A percentile compares a stretch with the other conserved stretches of the same genome.
Evolutionary conservation across 1,140 invertebrate genomes (phyloP).

Genomic region (Drosophila nebulosa): DNA sequence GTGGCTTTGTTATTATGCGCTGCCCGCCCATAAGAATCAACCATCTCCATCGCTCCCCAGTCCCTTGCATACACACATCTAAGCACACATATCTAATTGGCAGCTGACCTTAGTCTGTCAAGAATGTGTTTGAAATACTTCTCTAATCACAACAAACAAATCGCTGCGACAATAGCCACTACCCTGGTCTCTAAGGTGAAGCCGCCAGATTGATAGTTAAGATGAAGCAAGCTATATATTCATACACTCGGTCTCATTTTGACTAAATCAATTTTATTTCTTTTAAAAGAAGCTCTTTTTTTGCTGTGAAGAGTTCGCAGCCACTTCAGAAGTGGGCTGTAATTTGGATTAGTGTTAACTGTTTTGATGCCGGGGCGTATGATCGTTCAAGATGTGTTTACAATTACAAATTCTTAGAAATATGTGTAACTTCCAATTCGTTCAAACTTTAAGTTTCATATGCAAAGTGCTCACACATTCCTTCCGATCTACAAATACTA

Average conservation of each 20-base stretch:
- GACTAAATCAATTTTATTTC: slow-evolving; percentile 11
- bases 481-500: too few species aligned
- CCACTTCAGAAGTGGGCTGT: background rate
- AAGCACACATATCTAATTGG: background rate
- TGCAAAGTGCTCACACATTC: too few species aligned
- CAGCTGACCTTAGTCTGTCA: background rate
- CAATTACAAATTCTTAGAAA: slow-evolving; percentile 35
- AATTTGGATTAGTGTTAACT: background rate
- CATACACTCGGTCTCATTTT: background rate
- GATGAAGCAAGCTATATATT: slow-evolving; percentile 16
- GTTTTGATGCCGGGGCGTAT: background rate
- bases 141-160: background rate
- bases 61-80: background rate
- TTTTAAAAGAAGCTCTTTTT: slow-evolving; percentile 1
- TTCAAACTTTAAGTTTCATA: background rate
- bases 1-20: slow-evolving; percentile 2
- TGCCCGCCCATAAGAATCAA: background rate
- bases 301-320: background rate
- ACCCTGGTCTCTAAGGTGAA: background rate
- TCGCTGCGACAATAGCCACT: background rate
- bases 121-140: background rate
- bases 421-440: background rate
- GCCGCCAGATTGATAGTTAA: background rate
- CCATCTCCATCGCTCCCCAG: background rate
- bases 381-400: slow-evolving; percentile 17